phyloP scores from a whole-genome alignment of 1,140 invertebrate species.

The Cyrtorhinus lividipennis region DNA sequence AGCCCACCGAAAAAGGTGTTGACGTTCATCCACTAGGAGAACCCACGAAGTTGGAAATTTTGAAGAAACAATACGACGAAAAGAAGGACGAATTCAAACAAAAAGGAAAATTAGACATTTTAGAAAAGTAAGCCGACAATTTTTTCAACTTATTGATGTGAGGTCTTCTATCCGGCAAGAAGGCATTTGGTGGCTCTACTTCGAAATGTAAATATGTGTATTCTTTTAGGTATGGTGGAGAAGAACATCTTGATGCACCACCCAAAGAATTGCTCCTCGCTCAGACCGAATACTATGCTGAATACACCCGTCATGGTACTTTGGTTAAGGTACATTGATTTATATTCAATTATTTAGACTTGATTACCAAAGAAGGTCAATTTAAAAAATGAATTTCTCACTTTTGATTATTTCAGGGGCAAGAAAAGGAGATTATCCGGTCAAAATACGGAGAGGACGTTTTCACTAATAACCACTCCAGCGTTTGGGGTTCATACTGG shows the following conservation, averaged over 20 bases:
- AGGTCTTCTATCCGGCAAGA: too few species aligned
- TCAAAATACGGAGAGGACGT: constrained; percentile 94
- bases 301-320: constrained; percentile 89
- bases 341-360: not conserved
- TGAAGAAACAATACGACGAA: constrained; percentile 79
- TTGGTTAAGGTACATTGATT: constrained; percentile 39
- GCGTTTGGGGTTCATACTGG: constrained; percentile 95
- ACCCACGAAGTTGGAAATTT: constrained; percentile 88
- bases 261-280: constrained; percentile 75
- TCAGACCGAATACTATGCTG: constrained; percentile 91
- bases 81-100: constrained; percentile 47
- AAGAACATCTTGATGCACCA: constrained; percentile 76
- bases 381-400: not conserved
- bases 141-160: too few species aligned
- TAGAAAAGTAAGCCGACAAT: constrained; percentile 44
- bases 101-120: constrained; percentile 52
- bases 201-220: too few species aligned
- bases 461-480: constrained; percentile 79
- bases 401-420: constrained; percentile 37
- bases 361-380: not conserved
- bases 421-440: constrained; percentile 70
- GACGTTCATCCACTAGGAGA: constrained; percentile 95
- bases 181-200: too few species aligned
- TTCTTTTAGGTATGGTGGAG: constrained; percentile 83
- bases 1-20: constrained; percentile 75